Percentiles rank a stretch among this genome's conserved stretches.
These are phyloP conservation scores for Neotragus moschatus DNA, from an alignment of 2,113 vertebrate species.

Conservation along the genomic window DNA sequence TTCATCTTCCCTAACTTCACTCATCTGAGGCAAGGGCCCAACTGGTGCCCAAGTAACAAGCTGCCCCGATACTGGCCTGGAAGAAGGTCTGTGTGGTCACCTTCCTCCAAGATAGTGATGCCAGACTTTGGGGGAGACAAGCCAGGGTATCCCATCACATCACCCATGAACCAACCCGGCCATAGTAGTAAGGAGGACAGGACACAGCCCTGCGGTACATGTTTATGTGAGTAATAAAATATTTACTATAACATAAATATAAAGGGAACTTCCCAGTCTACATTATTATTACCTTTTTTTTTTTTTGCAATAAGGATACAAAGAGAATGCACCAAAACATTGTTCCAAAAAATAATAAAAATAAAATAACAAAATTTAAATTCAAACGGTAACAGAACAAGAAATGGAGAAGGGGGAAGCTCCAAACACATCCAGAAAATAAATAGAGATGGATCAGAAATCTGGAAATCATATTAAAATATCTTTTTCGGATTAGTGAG, in stretches of 20 bases:
- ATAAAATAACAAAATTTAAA: conserved; percentile 92
- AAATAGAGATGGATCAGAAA: conserved; percentile 95
- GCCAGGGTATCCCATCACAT: not conserved
- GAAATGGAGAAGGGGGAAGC: conserved; percentile 84
- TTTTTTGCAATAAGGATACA: conserved; percentile 93
- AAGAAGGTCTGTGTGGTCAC: not conserved
- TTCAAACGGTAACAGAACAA: conserved; percentile 82
- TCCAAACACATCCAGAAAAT: conserved; percentile 94
- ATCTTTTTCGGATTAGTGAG: conserved; percentile 93
- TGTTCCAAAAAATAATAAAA: conserved; percentile 83
- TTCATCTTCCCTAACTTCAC: not conserved
- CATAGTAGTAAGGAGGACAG: conserved; percentile 87
- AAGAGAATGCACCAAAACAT: conserved; percentile 89
- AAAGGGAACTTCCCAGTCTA: conserved; percentile 98
- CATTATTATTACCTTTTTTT: conserved; percentile 86
- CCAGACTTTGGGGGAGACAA: not conserved
- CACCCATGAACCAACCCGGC: conserved; percentile 20
- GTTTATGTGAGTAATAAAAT: conserved; percentile 99
- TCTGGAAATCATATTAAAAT: conserved; percentile 97
- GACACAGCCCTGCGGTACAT: conserved; percentile 96
- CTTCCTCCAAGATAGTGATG: not conserved
- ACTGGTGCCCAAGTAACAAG: not conserved
- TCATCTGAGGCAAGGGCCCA: not conserved
- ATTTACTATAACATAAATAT: conserved; percentile 99
- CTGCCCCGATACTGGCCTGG: not conserved